Conservation (phyloP, 2,888 invertebrate species). For the Himalopsyche kuldschensis region DNA sequence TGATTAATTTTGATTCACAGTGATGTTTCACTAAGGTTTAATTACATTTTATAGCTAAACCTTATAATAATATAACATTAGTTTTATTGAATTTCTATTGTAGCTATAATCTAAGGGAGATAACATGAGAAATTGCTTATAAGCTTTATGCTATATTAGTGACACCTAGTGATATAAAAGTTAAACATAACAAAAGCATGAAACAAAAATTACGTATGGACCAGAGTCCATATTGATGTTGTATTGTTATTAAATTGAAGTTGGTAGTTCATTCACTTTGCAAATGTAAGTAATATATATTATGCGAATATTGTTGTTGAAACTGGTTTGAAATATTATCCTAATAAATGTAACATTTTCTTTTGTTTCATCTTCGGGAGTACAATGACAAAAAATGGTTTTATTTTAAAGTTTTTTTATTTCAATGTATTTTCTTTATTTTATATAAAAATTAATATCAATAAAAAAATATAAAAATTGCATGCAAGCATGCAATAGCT, state of each 20-base stretch:
- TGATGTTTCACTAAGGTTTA: conserved; percentile 40
- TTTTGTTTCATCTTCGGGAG: conserved; percentile 30
- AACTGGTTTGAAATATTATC: conserved; percentile 23
- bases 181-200: conserved; percentile 44
- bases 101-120: conserved; percentile 26
- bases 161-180: conserved; percentile 57
- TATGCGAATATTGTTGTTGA: conserved; percentile 32
- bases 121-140: conserved; percentile 36
- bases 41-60: conserved; percentile 41
- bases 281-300: conserved; percentile 32
- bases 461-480: conserved; percentile 12
- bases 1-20: conserved; percentile 38
- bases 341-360: conserved; percentile 21
- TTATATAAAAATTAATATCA: conserved; percentile 18
- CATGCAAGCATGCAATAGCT: conserved; percentile 35
- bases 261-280: conserved; percentile 56
- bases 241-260: conserved; percentile 57
- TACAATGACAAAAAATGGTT: conserved; percentile 32
- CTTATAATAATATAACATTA: conserved; percentile 28
- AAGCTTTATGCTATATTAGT: conserved; percentile 50
- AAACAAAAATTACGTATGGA: conserved; percentile 44
- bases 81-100: conserved; percentile 35
- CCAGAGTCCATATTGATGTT: conserved; percentile 53
- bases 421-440: neutral
- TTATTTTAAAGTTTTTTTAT: neutral